A percentile compares a stretch with the other conserved stretches of the same genome.
These are phyloP conservation scores for Hyphantria cunea DNA, from an alignment of 1,140 invertebrate species.

Conservation along the genomic window DNA sequence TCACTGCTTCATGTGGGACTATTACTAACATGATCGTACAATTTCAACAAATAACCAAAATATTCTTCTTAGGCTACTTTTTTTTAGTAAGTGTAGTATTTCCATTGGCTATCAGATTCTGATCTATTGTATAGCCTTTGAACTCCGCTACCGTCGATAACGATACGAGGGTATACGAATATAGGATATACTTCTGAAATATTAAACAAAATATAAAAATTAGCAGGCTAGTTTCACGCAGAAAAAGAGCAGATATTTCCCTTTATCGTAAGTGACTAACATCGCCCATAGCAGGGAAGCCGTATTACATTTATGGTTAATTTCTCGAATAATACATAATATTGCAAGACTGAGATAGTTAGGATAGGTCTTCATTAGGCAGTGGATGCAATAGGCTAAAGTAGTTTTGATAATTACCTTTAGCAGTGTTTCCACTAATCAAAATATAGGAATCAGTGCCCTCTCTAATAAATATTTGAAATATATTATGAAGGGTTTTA, in stretches of 20 bases:
- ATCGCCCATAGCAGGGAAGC: too few relatives aligned
- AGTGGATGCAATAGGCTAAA: too few relatives aligned
- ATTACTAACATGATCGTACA: constrained; percentile 83
- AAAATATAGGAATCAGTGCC: constrained; percentile 76
- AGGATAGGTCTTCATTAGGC: too few relatives aligned
- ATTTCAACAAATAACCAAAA: constrained; percentile 69
- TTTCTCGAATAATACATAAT: too few relatives aligned
- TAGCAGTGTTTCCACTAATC: constrained; percentile 83
- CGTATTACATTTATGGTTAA: too few relatives aligned
- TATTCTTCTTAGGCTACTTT: constrained; percentile 66
- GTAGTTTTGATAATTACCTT: too few relatives aligned
- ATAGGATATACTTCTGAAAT: constrained; percentile 85
- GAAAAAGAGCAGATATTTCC: too few relatives aligned
- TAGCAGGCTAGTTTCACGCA: too few relatives aligned
- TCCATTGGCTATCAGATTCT: constrained; percentile 83
- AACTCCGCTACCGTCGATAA: constrained; percentile 89
- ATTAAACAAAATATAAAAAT: neutral
- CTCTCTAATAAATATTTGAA: constrained; percentile 69
- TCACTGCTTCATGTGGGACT: constrained; percentile 86
- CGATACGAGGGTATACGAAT: constrained; percentile 83
- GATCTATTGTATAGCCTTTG: constrained; percentile 78
- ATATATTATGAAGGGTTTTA: constrained; percentile 66
- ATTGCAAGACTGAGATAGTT: too few relatives aligned
- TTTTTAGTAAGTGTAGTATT: constrained; percentile 84
- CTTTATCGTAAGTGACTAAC: too few relatives aligned